Conservation (phyloP, 1,140 invertebrate species). For the Ericerus pela region DNA sequence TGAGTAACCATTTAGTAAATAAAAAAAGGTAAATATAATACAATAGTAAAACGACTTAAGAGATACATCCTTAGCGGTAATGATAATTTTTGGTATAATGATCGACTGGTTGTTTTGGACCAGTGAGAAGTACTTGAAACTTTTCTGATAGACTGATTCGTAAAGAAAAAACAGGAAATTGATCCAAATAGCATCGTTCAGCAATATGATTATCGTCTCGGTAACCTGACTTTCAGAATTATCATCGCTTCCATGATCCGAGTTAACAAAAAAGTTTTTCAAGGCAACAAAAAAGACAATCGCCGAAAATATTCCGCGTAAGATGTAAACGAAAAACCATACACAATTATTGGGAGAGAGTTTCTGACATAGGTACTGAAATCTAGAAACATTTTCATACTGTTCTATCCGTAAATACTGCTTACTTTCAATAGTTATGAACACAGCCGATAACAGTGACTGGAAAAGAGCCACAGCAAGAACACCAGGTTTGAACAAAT, state of each 20-base stretch:
- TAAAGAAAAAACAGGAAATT: background rate
- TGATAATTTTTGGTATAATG: background rate
- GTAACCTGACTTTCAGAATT: background rate
- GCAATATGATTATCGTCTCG: background rate
- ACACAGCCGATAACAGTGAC: background rate
- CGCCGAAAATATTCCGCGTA: background rate
- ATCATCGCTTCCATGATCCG: background rate
- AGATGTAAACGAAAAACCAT: background rate
- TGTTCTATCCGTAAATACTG: background rate
- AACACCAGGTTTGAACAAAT: background rate
- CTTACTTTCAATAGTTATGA: background rate
- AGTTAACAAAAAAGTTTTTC: background rate
- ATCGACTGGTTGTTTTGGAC: background rate
- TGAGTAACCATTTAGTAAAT: background rate
- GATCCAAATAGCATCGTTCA: slow-evolving; percentile 1
- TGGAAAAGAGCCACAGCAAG: background rate
- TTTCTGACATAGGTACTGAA: background rate
- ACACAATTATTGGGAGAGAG: background rate
- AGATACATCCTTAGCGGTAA: background rate
- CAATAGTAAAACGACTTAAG: background rate
- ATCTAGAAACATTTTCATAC: background rate
- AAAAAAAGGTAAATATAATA: background rate
- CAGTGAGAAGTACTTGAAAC: background rate
- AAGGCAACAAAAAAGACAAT: slow-evolving; percentile 1
- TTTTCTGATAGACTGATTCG: background rate